Evolutionary conservation across 2,113 vertebrate genomes (phyloP), one percentile per base, ranked within the genome.

Genomic region (Jaculus jaculus): DNA sequence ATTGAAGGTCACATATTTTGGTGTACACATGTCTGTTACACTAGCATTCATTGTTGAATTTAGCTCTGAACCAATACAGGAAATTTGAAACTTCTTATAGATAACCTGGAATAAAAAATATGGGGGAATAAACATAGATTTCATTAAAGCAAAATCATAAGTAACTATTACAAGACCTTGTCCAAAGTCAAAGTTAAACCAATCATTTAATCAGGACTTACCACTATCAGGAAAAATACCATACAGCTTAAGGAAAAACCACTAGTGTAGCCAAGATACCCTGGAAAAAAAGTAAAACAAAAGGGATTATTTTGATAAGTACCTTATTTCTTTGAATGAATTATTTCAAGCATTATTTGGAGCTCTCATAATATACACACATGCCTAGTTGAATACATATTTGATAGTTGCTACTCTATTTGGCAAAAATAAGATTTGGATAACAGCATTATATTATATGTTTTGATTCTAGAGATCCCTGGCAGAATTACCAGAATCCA

Each of bases 191-290:
- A 84, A 90, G 73, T n/a, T 86, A 97, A 86, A 15, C 58, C 78
- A 95, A 65, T 3, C 23, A 85, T 58, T 89, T 89, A 89, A 90
- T 58, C 23, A 86, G 78, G 92, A 99, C 99, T 98, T 98, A 99
- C 99, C 98, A 99, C 98, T 93, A 99, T 98, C 78, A 99, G 98
- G 98, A 99, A 99, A 97, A 99, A 99, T 58, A 98, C 96, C 98
- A 99, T 99, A 88, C 98, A 99, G 94, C 97, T 98, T 96, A 99
- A 96, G 75, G 98, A 99, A 97, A 99, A 98, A 92, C 98, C 98
- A 96, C 98, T 99, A 8, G 98, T 98, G 84, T 99, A 99, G 91
- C 98, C 98, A 92, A 99, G 98, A 95, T 98, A 98, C 5, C 98
- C 98, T 98, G 95, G 96, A 97, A 83, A 97, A 69, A 51, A n/a